Evolutionary conservation across 2,888 invertebrate genomes (phyloP).

Genomic region (Sinhomidia bicolor): DNA sequence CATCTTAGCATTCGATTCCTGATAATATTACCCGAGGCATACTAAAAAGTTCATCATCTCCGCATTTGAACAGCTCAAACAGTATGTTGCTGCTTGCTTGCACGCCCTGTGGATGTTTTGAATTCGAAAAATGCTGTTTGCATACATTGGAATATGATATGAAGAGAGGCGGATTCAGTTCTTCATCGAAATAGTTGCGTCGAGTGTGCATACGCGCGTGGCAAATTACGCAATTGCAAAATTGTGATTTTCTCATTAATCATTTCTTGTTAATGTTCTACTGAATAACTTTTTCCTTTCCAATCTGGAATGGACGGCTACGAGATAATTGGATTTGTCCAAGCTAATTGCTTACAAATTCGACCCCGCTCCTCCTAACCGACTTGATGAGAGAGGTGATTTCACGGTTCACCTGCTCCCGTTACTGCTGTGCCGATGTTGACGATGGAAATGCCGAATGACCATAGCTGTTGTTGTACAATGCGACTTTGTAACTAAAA

Average conservation of each 20-base stretch:
- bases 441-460: not conserved
- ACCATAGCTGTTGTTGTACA: no score
- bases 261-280: not conserved
- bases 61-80: no score
- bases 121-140: no score
- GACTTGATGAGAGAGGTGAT: not conserved
- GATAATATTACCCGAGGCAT: no score
- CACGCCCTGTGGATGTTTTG: no score
- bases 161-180: no score
- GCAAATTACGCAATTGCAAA: constrained; percentile 28
- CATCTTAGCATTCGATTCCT: no score
- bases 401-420: constrained; percentile 23
- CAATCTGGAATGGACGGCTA: no score
- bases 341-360: not conserved
- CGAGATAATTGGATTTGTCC: constrained; percentile 16
- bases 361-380: not conserved
- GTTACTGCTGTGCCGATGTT: not conserved
- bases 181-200: not conserved
- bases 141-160: not conserved
- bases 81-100: no score
- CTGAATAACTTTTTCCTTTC: not conserved
- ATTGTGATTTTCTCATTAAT: not conserved
- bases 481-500: no score
- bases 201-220: not conserved
- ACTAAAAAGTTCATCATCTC: no score